Conservation (phyloP, 2,113 vertebrate species). For the Ctenodactylus gundi region DNA sequence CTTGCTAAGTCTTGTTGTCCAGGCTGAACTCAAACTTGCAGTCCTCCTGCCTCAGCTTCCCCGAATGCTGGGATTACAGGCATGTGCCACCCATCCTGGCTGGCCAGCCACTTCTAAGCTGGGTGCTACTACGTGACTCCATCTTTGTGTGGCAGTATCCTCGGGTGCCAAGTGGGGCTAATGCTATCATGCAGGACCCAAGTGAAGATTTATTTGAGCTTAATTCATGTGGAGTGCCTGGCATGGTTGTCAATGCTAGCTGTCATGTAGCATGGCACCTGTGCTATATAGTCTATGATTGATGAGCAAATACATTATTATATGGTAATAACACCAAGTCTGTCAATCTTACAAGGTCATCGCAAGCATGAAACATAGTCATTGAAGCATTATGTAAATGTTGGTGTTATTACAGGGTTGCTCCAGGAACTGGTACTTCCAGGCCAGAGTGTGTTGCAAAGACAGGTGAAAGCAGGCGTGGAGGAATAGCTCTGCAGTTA, state of each 20-base stretch:
- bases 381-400: background rate
- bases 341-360: background rate
- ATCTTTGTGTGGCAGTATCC: background rate
- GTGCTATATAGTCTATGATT: background rate
- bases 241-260: background rate
- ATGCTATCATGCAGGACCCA: background rate
- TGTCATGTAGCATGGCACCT: background rate
- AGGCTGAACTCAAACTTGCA: too few species aligned
- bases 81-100: too few species aligned
- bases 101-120: background rate
- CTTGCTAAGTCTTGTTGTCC: too few species aligned
- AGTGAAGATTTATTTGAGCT: background rate
- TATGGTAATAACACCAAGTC: background rate
- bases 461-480: background rate
- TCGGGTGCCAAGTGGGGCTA: background rate
- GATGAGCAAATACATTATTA: background rate
- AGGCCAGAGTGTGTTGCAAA: background rate
- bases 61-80: too few species aligned
- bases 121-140: background rate
- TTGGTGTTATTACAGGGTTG: background rate
- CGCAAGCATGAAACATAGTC: background rate
- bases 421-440: background rate
- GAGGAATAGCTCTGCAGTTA: too few species aligned
- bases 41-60: too few species aligned
- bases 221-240: background rate